A percentile compares a stretch with the other conserved stretches of the same genome.
Evolutionary conservation across 2,888 invertebrate species (phyloP).

Genomic region (Pollenia griseotomentosa): DNA sequence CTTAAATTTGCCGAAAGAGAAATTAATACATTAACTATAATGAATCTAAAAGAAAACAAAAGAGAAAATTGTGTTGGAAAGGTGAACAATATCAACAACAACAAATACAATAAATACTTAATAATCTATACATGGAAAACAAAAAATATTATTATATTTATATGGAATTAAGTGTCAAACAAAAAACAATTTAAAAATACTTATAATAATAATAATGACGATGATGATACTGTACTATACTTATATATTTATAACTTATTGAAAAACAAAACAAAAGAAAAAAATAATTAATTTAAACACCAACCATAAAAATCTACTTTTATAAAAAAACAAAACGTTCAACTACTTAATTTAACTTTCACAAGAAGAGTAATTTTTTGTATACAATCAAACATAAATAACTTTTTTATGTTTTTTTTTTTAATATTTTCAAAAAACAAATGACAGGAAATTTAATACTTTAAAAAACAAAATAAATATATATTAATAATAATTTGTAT

Average conservation of each 20-base stretch:
- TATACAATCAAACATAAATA: slow-evolving; percentile 12
- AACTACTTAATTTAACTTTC: slow-evolving; percentile 61
- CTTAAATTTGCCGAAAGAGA: slow-evolving; percentile 87
- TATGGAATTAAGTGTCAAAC: slow-evolving; percentile 74
- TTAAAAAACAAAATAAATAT: slow-evolving; percentile 29
- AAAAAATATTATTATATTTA: slow-evolving; percentile 65
- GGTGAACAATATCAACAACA: slow-evolving; percentile 50
- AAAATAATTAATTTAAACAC: slow-evolving; percentile 47
- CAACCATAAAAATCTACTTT: slow-evolving; percentile 55
- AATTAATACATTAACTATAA: slow-evolving; percentile 70
- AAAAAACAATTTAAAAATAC: slow-evolving; percentile 52
- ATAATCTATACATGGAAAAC: slow-evolving; percentile 68
- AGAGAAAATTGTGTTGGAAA: slow-evolving; percentile 30
- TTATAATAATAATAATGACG: slow-evolving; percentile 41
- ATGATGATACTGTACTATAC: slow-evolving; percentile 67
- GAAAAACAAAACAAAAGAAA: slow-evolving; percentile 46
- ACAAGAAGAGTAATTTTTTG: neutral
- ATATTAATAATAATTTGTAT: slow-evolving; percentile 59
- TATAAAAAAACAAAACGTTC: slow-evolving; percentile 9
- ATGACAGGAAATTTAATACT: slow-evolving; percentile 60
- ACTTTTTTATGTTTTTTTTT: slow-evolving; percentile 15
- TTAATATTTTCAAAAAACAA: neutral
- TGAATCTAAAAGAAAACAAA: slow-evolving; percentile 52
- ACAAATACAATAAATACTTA: slow-evolving; percentile 73
- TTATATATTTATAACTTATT: slow-evolving; percentile 68